Evolutionary conservation across 2,113 vertebrate species (phyloP).

Genomic region (Syngnathus scovelli): DNA sequence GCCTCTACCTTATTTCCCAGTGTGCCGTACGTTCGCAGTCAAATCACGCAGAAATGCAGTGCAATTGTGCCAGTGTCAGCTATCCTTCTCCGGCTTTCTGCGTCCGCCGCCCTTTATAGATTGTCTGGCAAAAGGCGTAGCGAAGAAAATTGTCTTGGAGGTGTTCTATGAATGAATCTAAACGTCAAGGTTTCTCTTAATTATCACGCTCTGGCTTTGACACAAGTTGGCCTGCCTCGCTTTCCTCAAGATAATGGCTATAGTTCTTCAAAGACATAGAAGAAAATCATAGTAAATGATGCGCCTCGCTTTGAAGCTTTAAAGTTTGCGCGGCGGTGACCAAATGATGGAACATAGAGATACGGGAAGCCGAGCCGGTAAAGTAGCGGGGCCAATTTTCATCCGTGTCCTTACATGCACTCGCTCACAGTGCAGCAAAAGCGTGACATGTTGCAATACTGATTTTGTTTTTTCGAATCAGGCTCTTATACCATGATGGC

Average conservation of each 20-base stretch:
- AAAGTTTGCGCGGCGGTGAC: not conserved
- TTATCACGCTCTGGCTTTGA: conserved; percentile 14
- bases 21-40: conserved; percentile 52
- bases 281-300: not conserved
- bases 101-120: conserved; percentile 19
- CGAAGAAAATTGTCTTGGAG: conserved; percentile 15
- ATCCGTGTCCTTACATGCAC: conserved; percentile 4
- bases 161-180: conserved; percentile 20
- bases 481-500: conserved; percentile 55
- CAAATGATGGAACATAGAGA: conserved; percentile 21
- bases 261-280: not conserved
- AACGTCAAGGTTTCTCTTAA: conserved; percentile 30
- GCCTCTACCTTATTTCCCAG: conserved; percentile 21
- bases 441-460: not conserved
- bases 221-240: conserved; percentile 1
- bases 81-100: conserved; percentile 28
- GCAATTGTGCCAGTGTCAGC: conserved; percentile 56
- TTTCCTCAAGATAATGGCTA: not conserved
- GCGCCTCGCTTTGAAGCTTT: not conserved
- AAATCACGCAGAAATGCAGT: conserved; percentile 67
- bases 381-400: not conserved
- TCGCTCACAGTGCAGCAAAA: conserved; percentile 8
- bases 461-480: conserved; percentile 24
- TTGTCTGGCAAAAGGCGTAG: conserved; percentile 27
- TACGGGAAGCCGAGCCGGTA: conserved; percentile 8